Evolutionary conservation across 2,797 vertebrate species (phyloP).

Genomic region (Telmatherina bonti): DNA sequence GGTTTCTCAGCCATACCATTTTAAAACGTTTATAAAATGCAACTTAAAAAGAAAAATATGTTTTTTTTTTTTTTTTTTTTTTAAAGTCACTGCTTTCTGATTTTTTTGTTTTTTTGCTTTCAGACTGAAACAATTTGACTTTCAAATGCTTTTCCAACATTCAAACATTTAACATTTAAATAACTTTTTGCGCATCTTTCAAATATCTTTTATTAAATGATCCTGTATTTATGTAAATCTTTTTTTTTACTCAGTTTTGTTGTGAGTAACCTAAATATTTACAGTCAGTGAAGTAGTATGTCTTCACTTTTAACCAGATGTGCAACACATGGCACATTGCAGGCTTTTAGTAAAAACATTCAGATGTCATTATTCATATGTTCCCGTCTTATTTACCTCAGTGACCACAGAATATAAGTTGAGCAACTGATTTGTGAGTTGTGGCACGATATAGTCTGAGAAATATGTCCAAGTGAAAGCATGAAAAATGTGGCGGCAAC

Average conservation of each 20-base stretch:
- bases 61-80: too few relatives aligned
- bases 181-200: background rate
- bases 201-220: background rate
- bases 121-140: background rate
- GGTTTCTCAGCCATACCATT: too few relatives aligned
- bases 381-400: background rate
- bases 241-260: background rate
- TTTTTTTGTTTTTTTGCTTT: background rate
- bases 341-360: slow-evolving; percentile 4
- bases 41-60: too few relatives aligned
- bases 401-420: background rate
- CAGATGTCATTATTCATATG: slow-evolving; percentile 24
- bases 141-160: background rate
- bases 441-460: background rate
- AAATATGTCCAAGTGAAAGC: too few relatives aligned
- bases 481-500: too few relatives aligned
- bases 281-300: background rate
- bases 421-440: background rate
- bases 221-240: background rate
- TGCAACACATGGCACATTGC: background rate
- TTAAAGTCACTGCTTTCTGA: background rate
- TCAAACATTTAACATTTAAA: background rate
- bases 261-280: slow-evolving; percentile 11
- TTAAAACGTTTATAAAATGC: too few relatives aligned
- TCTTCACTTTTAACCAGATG: slow-evolving; percentile 6